These are phyloP conservation scores for Tethea ocularis DNA, from an alignment of 2,888 invertebrate genomes.

Conservation along the genomic window DNA sequence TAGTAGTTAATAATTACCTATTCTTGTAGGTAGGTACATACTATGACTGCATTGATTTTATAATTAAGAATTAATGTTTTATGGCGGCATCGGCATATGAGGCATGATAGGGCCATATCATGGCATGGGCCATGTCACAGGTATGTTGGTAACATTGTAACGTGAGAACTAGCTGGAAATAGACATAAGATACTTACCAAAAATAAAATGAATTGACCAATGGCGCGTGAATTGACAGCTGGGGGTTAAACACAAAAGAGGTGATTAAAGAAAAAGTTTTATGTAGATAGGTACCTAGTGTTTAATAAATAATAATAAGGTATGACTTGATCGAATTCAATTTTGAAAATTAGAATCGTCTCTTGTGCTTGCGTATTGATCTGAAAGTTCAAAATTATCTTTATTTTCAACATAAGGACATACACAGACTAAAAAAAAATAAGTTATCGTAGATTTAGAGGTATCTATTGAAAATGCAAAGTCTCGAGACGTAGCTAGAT, in stretches of 20 bases:
- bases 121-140: constrained; percentile 32
- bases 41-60: background rate
- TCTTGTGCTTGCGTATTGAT: too few relatives aligned
- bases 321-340: constrained; percentile 9
- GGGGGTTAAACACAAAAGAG: constrained; percentile 58
- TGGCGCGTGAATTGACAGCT: constrained; percentile 69
- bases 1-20: too few relatives aligned
- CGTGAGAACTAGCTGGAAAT: constrained; percentile 59
- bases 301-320: background rate
- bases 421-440: too few relatives aligned
- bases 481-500: too few relatives aligned
- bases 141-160: constrained; percentile 49
- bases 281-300: too few relatives aligned
- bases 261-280: constrained; percentile 14
- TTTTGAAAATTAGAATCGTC: constrained; percentile 23
- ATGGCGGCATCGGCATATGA: background rate
- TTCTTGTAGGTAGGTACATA: too few relatives aligned
- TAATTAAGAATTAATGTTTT: background rate
- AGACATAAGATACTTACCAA: constrained; percentile 53
- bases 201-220: constrained; percentile 64
- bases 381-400: too few relatives aligned
- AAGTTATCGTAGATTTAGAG: too few relatives aligned
- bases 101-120: constrained; percentile 11
- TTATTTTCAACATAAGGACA: too few relatives aligned
- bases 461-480: too few relatives aligned